Evolutionary conservation across 2,113 vertebrate species (phyloP), one percentile per base, ranked within the genome.

Genomic region (Solenodon paradoxus): DNA sequence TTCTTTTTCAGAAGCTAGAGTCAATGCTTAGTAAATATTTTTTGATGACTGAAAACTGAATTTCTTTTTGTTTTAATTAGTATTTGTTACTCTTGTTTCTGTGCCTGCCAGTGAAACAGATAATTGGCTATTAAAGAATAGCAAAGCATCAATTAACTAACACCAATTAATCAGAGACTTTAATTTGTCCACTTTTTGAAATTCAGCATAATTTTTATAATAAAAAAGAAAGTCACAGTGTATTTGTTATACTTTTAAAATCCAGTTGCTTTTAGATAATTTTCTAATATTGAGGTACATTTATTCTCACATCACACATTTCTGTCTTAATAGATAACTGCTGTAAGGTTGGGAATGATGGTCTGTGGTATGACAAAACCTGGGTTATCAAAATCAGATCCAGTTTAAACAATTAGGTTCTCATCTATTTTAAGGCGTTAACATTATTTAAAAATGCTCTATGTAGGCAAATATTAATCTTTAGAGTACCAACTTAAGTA

Each of bases 121-220:
- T 55, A 78, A 40, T 85, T 96, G 49, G 2, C 40, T 74, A 13
- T 49, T 78, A 64, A 72, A 32, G 55, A 40, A 51, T 55, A 38
- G 30, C 42, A 28, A 90, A 92, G 3, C 22, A 66, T 86, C 45
- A 83, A 74, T 90, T 78, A 94, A 94, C 40, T 88, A 84, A 88
- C 68, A 8, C 6, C 15, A 90, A 57, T 89, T 83, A 68, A 84
- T 66, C 16, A 40, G 16, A 32, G 9, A 1, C 22, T 66, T 85
- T 1, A 51, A 53, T 59, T 42, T 71, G 63, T 88, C 81, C 57
- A 72, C 80, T 85, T 72, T 77, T 81, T 83, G 74, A 61, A 89
- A 68, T 61, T 53, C 13, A 86, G 45, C 32, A 78, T 51, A 22
- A 28, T 28, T 80, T 84, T 85, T 78, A 77, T 47, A 85, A 38